Evolutionary conservation across 37 sponge, comb jelly and placozoan genomes (phyloP).

Genomic region (Aphrocallistes beatrix): DNA sequence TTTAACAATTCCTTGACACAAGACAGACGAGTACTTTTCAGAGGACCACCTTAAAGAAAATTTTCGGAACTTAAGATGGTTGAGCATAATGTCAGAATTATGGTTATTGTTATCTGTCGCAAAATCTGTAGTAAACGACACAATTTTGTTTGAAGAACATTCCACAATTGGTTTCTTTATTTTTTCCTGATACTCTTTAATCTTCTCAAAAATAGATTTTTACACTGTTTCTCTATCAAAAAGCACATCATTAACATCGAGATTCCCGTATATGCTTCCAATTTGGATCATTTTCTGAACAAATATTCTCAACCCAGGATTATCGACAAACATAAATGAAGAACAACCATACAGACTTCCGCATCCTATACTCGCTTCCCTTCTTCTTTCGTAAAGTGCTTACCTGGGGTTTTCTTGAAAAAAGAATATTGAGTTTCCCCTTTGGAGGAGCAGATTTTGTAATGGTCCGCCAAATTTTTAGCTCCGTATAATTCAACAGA

Average conservation of each 20-base stretch:
- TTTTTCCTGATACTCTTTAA: constrained; percentile 4
- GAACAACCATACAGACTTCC: constrained; percentile 7
- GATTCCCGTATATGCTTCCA: constrained; percentile 4
- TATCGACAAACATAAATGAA: constrained; percentile 11
- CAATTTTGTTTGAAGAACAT: constrained; percentile 4
- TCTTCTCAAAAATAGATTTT: neutral
- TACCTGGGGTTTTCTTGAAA: neutral
- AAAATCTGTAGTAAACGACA: constrained; percentile 15
- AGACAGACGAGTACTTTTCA: neutral
- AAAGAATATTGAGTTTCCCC: neutral
- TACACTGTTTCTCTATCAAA: constrained; percentile 9
- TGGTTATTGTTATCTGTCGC: neutral
- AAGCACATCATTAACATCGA: neutral
- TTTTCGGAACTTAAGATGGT: neutral
- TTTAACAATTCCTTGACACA: too few species aligned
- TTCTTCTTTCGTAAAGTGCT: neutral
- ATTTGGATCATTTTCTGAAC: constrained; percentile 12
- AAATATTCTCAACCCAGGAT: constrained; percentile 11
- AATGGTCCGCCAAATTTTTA: constrained; percentile 1
- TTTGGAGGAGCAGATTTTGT: neutral
- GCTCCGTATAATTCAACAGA: neutral
- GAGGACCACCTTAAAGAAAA: neutral
- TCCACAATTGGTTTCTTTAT: constrained; percentile 15
- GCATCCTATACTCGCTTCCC: constrained; percentile 10
- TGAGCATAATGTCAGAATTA: neutral